Evolutionary conservation across 2,113 vertebrate species (phyloP), one percentile per base, ranked within the genome.

Genomic region (Erythrolamprus reginae): DNA sequence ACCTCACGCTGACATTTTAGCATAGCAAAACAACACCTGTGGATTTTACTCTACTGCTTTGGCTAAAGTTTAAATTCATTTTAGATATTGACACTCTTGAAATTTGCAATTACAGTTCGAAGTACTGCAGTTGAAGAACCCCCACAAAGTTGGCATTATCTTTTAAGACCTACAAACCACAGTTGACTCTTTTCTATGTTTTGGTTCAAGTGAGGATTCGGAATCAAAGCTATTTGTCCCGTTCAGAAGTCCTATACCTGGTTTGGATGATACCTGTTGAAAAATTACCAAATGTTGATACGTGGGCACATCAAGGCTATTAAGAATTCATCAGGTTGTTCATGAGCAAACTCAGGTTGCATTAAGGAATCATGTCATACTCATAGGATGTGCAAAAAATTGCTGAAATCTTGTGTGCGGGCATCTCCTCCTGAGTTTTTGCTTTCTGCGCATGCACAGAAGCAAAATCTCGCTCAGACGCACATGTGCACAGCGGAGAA

Each of bases 31-130:
- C 10, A n/a, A n/a, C 38, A 45, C 19, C 51, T 38, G 65, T 55
- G 82, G 84, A 82, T 87, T 91, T 91, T 87, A 38, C 52, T 86
- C 58, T 13, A 21, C 33, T 56, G 51, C 38, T 45, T 90, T 90
- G 77, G 82, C 28, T 58, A 87, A 82, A 47, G 52, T 26, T 87
- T 50, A 87, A 82, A 91, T 56, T 13, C 86, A 82, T 42, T 65
- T 55, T 91, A 28, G 10, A 26, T 56, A 33, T 82, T 48, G 87
- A 77, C 21, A 33, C 23, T 28, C 21, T 56, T 82, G 52, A 52
- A 77, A 24, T 77, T 82, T 82, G 28, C 52, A 28, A 33, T 87
- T 77, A 19, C 42, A n/a, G 5, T 13, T 87, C 15, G 48, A 26
- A 90, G 51, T 24, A 28, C 53, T 87, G 24, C 24, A 58, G 45